phyloP scores from a whole-genome alignment of 2,113 vertebrate species.

The Indri indri region DNA sequence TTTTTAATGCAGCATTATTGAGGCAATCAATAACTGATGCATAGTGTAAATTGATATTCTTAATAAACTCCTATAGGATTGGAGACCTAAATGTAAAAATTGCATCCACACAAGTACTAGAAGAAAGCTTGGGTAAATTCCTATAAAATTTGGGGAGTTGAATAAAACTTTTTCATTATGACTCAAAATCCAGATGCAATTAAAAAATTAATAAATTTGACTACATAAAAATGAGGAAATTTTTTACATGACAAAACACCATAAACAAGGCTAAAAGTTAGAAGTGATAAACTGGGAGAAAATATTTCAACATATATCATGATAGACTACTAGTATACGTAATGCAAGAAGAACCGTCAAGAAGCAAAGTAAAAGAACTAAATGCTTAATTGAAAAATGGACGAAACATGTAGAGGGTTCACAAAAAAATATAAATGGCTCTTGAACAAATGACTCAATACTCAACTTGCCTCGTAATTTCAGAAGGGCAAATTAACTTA shows the following conservation, averaged over 20 bases:
- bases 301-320: background rate
- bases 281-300: background rate
- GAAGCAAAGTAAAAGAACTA: background rate
- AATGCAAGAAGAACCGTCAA: background rate
- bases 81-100: background rate
- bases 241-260: background rate
- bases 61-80: background rate
- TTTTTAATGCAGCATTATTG: background rate
- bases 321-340: background rate
- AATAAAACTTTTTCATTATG: background rate
- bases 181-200: background rate
- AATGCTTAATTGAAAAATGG: background rate
- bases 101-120: background rate
- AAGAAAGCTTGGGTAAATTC: background rate
- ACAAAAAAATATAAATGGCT: background rate
- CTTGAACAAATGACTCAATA: background rate
- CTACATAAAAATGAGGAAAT: background rate
- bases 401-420: background rate
- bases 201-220: background rate
- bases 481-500: background rate
- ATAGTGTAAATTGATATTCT: background rate
- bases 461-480: background rate
- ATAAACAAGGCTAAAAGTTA: background rate
- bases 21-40: background rate
- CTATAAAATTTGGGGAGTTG: background rate